Percentiles rank a stretch among this genome's conserved stretches.
phyloP scores from a whole-genome alignment of 2,113 vertebrate species.

The Paratilapia polleni region DNA sequence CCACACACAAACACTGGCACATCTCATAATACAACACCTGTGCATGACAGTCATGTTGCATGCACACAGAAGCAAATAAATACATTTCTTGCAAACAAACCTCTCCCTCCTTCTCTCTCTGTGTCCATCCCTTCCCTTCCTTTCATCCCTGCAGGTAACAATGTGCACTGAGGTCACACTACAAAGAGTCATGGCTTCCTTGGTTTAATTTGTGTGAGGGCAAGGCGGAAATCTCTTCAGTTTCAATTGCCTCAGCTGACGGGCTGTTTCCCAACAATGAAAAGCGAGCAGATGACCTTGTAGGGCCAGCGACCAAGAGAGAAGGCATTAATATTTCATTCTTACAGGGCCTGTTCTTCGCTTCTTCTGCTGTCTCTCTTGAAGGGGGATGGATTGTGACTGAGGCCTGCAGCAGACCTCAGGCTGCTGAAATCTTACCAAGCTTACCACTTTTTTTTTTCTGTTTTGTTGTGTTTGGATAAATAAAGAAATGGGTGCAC shows the following conservation, averaged over 20 bases:
- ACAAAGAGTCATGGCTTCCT: conserved; percentile 57
- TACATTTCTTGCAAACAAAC: conserved; percentile 19
- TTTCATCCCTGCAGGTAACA: conserved; percentile 54
- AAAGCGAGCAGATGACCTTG: conserved; percentile 67
- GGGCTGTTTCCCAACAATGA: conserved; percentile 69
- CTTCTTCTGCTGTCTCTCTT: conserved; percentile 18
- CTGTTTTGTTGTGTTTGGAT: background rate
- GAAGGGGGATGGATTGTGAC: conserved; percentile 43
- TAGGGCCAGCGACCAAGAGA: conserved; percentile 61
- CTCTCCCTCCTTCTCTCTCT: background rate
- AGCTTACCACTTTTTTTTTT: background rate
- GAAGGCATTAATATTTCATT: conserved; percentile 76
- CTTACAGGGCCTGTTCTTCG: conserved; percentile 38
- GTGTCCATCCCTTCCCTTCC: background rate
- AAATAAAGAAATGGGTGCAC: accelerated
- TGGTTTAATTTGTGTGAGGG: conserved; percentile 67
- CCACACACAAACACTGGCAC: conserved; percentile 20
- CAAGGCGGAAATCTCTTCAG: conserved; percentile 67
- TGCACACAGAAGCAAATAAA: conserved; percentile 34
- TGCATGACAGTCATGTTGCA: background rate
- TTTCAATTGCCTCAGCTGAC: conserved; percentile 64
- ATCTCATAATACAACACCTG: conserved; percentile 4
- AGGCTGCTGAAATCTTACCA: background rate
- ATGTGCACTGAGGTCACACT: conserved; percentile 58
- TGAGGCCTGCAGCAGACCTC: conserved; percentile 38